Conservation (phyloP, 2,113 vertebrate species). For the Aldabrachelys gigantea region DNA sequence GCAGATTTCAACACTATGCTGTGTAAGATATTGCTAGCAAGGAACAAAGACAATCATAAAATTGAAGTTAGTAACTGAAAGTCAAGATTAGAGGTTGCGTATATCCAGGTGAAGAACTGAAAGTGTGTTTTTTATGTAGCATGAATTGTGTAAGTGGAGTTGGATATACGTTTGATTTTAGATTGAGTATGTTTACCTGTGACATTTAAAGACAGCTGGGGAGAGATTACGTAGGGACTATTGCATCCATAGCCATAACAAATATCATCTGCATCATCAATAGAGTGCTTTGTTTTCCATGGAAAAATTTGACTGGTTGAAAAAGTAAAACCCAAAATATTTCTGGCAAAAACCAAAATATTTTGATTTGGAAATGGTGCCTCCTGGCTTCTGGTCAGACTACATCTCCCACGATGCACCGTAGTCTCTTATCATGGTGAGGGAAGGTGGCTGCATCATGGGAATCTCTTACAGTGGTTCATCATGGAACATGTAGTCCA, state of each 20-base stretch:
- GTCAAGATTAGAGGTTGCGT: background rate
- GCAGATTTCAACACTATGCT: background rate
- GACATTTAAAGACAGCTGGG: background rate
- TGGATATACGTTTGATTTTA: background rate
- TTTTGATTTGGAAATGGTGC: background rate
- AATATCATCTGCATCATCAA: background rate
- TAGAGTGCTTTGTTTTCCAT: background rate
- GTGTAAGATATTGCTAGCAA: background rate
- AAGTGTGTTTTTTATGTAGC: background rate
- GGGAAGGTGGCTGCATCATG: no score
- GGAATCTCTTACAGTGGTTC: background rate
- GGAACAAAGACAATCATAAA: background rate
- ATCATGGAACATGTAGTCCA: background rate
- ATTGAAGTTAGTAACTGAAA: background rate
- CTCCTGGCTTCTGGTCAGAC: background rate
- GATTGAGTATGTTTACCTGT: background rate
- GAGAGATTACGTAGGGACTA: background rate
- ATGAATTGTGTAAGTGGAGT: background rate
- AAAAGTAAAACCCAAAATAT: background rate
- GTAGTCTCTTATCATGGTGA: background rate
- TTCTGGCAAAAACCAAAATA: background rate
- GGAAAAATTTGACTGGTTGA: no score
- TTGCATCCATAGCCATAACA: background rate
- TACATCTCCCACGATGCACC: background rate
- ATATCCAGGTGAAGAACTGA: background rate